phyloP scores from a whole-genome alignment of 2,888 invertebrate genomes.

The Exephanes ischioxanthus region DNA sequence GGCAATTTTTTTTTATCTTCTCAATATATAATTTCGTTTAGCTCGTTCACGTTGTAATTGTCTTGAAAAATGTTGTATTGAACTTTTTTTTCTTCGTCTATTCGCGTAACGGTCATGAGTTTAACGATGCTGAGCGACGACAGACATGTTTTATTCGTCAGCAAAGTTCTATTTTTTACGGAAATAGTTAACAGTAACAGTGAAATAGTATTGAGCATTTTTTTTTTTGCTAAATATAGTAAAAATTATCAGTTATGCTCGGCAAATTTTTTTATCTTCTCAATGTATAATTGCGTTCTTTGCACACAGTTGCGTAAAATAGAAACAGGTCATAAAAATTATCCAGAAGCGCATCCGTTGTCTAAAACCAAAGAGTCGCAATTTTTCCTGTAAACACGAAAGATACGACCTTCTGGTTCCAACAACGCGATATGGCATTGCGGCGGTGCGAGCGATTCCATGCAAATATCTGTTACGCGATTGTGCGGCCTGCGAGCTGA shows the following conservation, averaged over 20 bases:
- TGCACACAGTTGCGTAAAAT: neutral
- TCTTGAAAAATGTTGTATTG: slow-evolving; percentile 48
- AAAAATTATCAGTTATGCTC: neutral
- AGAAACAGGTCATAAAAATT: neutral
- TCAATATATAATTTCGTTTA: neutral
- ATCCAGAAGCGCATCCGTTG: neutral
- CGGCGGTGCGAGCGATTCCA: slow-evolving; percentile 7
- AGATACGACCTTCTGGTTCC: neutral
- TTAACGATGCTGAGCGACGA: slow-evolving; percentile 7
- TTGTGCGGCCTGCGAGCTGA: slow-evolving; percentile 39
- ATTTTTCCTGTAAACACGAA: neutral
- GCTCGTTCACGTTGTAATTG: slow-evolving; percentile 24
- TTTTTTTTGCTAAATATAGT: neutral
- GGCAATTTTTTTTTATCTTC: neutral
- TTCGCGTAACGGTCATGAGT: slow-evolving; percentile 5
- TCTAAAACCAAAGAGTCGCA: neutral
- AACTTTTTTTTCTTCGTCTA: neutral
- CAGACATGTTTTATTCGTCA: neutral
- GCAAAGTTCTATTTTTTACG: neutral
- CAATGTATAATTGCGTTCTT: neutral
- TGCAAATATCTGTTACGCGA: slow-evolving; percentile 56
- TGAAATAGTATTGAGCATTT: too few species aligned
- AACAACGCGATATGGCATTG: neutral
- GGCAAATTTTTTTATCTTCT: neutral
- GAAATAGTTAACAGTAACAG: too few species aligned